Evolutionary conservation across 2,888 invertebrate species (phyloP).

Genomic region (Thumatha senex): DNA sequence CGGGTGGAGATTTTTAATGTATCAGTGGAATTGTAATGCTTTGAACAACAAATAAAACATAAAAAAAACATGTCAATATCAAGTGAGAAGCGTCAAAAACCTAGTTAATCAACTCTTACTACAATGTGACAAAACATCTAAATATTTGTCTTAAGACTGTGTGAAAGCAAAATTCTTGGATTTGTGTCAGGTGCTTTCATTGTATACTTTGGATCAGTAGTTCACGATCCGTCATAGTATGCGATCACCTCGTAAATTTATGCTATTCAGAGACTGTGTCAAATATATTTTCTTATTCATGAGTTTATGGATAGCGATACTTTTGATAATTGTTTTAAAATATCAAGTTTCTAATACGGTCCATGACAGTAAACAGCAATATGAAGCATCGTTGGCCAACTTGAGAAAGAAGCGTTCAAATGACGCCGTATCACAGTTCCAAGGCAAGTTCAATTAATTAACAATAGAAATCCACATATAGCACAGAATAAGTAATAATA

Average conservation of each 20-base stretch:
- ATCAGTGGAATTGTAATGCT: too few relatives aligned
- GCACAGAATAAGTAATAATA: too few relatives aligned
- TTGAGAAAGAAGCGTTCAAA: neutral
- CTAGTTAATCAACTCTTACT: neutral
- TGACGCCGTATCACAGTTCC: neutral
- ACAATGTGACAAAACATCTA: neutral
- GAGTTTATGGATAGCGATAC: neutral
- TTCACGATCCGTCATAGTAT: neutral
- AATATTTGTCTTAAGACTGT: slow-evolving; percentile 1
- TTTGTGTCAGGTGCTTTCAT: neutral
- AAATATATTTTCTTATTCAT: slow-evolving; percentile 2
- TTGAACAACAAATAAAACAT: too few relatives aligned
- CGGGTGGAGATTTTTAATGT: too few relatives aligned
- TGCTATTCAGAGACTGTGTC: neutral
- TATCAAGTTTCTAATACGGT: neutral
- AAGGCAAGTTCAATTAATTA: neutral
- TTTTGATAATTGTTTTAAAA: neutral
- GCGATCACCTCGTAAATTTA: neutral
- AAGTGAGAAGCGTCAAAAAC: neutral
- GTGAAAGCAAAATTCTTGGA: neutral
- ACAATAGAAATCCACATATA: neutral
- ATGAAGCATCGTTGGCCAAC: neutral
- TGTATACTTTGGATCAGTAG: neutral
- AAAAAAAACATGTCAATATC: neutral
- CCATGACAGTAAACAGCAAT: neutral